phyloP scores from a whole-genome alignment of 2,888 invertebrate genomes.

The Hipparchia semele region DNA sequence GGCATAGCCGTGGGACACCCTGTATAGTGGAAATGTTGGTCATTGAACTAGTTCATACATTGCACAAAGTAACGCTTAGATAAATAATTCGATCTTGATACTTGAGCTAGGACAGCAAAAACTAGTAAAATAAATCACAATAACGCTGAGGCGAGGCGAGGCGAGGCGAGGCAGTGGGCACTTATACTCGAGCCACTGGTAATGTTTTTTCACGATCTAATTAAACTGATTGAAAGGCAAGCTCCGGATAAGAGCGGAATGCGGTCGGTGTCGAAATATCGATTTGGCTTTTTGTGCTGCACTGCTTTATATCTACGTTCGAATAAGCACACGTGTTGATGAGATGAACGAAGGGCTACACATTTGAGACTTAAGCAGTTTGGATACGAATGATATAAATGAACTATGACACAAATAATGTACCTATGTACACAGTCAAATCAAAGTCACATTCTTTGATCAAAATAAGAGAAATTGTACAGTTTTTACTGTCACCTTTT shows the following conservation, averaged over 20 bases:
- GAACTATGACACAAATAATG: no score
- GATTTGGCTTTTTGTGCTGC: conserved; percentile 63
- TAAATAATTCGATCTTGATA: neutral
- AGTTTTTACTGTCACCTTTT: no score
- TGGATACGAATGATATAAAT: no score
- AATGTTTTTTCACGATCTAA: conserved; percentile 64
- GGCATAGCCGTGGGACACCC: no score
- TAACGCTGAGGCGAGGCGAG: conserved; percentile 28
- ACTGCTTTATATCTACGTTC: conserved; percentile 37
- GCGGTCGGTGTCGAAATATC: conserved; percentile 67
- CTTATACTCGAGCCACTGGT: conserved; percentile 37
- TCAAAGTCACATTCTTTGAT: no score
- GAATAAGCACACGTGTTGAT: conserved; percentile 45
- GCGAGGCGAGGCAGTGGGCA: conserved; percentile 27
- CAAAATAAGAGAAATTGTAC: no score
- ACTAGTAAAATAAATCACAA: conserved; percentile 43
- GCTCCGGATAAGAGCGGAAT: conserved; percentile 63
- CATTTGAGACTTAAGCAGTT: no score
- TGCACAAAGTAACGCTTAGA: conserved; percentile 17
- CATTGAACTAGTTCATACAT: conserved; percentile 12
- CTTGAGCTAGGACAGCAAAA: conserved; percentile 24
- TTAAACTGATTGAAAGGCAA: conserved; percentile 68
- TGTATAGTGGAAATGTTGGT: neutral
- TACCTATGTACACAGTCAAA: no score
- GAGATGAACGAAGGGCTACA: conserved; percentile 45